These are phyloP conservation scores for Tetragonula clypearis DNA, from an alignment of 1,140 invertebrate species.

Conservation along the genomic window DNA sequence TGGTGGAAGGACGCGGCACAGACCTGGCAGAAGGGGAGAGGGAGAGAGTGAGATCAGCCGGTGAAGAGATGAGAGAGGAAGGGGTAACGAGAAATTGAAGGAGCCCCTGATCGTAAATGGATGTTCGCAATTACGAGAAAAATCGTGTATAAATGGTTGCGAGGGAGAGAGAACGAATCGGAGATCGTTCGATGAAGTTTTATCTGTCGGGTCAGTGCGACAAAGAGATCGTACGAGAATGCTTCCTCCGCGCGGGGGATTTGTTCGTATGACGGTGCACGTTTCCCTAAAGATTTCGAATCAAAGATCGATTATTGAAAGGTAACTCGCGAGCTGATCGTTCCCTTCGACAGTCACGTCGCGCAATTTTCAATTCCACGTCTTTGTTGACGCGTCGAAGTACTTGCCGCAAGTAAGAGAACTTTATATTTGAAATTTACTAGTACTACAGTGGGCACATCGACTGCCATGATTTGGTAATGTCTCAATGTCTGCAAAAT, in stretches of 20 bases:
- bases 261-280: slow-evolving; percentile 59
- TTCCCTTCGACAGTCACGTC: slow-evolving; percentile 42
- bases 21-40: background rate
- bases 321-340: slow-evolving; percentile 28
- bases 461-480: too few species aligned
- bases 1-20: slow-evolving; percentile 21
- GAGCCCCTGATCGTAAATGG: slow-evolving; percentile 74
- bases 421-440: too few species aligned
- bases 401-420: too few species aligned
- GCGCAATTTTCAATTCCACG: slow-evolving; percentile 54
- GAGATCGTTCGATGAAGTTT: slow-evolving; percentile 69
- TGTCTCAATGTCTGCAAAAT: too few species aligned
- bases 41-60: background rate
- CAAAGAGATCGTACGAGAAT: slow-evolving; percentile 14
- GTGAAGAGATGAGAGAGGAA: slow-evolving; percentile 34
- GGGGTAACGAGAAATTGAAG: slow-evolving; percentile 78
- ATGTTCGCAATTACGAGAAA: slow-evolving; percentile 79
- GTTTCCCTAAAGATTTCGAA: slow-evolving; percentile 66
- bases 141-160: slow-evolving; percentile 78
- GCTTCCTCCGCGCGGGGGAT: slow-evolving; percentile 31
- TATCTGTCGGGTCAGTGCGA: slow-evolving; percentile 64
- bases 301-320: slow-evolving; percentile 66
- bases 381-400: background rate
- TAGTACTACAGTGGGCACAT: too few species aligned
- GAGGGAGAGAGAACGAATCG: slow-evolving; percentile 41